These are phyloP conservation scores for Zophobas atratus DNA, from an alignment of 1,140 invertebrate species.

Conservation along the genomic window DNA sequence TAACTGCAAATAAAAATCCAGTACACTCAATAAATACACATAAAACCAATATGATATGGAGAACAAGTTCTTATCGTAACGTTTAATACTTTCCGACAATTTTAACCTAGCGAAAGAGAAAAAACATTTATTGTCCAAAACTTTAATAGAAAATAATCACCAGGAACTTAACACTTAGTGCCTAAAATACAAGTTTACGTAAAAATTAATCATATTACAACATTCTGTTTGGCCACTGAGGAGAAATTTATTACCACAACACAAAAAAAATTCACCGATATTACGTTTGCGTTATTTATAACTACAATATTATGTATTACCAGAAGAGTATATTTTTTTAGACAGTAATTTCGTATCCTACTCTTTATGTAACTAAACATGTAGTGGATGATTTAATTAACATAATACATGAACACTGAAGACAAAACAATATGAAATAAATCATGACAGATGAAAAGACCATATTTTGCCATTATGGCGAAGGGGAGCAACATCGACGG, in stretches of 20 bases:
- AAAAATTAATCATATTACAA: constrained; percentile 32
- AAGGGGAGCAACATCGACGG: constrained; percentile 58
- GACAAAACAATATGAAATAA: constrained; percentile 54
- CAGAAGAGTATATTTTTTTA: constrained; percentile 47
- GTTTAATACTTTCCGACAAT: constrained; percentile 43
- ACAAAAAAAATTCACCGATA: constrained; percentile 26
- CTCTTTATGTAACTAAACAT: constrained; percentile 45
- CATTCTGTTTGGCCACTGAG: constrained; percentile 52
- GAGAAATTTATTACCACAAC: constrained; percentile 39
- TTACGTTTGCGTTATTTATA: constrained; percentile 36
- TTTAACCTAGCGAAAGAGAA: constrained; percentile 35
- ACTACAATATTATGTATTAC: constrained; percentile 37
- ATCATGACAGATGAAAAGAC: constrained; percentile 57
- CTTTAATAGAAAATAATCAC: constrained; percentile 46
- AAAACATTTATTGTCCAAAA: constrained; percentile 47
- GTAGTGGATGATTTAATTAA: constrained; percentile 49
- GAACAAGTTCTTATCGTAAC: constrained; percentile 31
- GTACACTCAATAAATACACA: constrained; percentile 47
- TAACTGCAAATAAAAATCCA: constrained; percentile 55
- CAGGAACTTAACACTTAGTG: constrained; percentile 52
- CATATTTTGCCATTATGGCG: constrained; percentile 62
- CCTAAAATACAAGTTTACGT: constrained; percentile 40
- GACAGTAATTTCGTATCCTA: constrained; percentile 47
- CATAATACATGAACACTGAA: constrained; percentile 55
- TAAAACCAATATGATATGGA: constrained; percentile 49